These are phyloP conservation scores for Chrysaora quinquecirrha DNA, from an alignment of 30 jellyfish, hydroid and myxozoan species.

Conservation along the genomic window DNA sequence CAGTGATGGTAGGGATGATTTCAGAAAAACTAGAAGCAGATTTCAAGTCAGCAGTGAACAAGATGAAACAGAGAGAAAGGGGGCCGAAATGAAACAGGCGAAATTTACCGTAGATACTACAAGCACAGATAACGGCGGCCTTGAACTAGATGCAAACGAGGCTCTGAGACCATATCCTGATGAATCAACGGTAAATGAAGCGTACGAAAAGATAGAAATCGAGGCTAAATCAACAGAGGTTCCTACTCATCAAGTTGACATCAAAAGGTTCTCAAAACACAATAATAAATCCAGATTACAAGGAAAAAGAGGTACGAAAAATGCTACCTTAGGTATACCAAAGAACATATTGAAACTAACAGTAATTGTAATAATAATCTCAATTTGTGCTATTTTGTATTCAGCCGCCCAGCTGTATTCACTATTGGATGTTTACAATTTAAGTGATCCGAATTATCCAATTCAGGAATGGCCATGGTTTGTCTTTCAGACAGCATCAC, in stretches of 20 bases:
- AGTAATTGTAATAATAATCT: constrained; percentile 22
- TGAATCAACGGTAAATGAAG: no score
- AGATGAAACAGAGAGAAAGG: not conserved
- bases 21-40: not conserved
- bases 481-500: constrained; percentile 50
- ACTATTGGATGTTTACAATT: constrained; percentile 15
- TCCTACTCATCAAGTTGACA: not conserved
- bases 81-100: not conserved
- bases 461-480: constrained; percentile 61
- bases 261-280: no score
- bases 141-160: not conserved
- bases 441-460: constrained; percentile 20
- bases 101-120: not conserved
- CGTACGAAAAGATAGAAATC: not conserved
- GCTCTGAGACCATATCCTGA: not conserved
- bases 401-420: constrained; percentile 46
- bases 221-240: not conserved
- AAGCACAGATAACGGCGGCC: not conserved
- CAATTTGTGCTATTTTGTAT: constrained; percentile 47
- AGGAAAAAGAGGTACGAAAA: not conserved
- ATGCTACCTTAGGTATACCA: not conserved
- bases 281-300: no score
- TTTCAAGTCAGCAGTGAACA: not conserved
- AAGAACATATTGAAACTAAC: constrained; percentile 34
- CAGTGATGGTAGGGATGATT: not conserved